Evolutionary conservation across 2,888 invertebrate species (phyloP).

Genomic region (Cephus pygmeus): DNA sequence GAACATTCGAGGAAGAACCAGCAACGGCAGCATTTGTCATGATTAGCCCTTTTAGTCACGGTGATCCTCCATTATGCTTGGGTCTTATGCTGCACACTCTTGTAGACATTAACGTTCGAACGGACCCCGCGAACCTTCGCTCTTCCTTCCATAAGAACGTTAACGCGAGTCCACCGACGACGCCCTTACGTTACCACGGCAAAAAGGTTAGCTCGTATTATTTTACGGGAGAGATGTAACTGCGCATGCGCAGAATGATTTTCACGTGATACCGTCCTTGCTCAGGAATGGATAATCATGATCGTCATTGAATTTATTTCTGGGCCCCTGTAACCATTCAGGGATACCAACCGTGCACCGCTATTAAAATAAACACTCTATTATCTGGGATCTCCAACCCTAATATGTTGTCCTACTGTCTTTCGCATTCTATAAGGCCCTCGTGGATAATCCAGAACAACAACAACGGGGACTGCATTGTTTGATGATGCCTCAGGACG

Average conservation of each 20-base stretch:
- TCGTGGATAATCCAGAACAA: slow-evolving; percentile 58
- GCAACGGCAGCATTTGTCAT: slow-evolving; percentile 56
- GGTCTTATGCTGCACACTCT: neutral
- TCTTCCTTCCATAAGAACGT: neutral
- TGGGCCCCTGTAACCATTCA: neutral
- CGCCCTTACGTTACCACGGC: neutral
- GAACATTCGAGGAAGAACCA: slow-evolving; percentile 15
- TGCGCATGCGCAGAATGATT: neutral
- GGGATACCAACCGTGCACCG: slow-evolving; percentile 39
- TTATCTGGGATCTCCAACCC: slow-evolving; percentile 43
- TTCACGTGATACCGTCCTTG: neutral
- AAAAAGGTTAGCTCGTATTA: neutral
- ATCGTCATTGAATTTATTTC: neutral
- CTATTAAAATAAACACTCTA: slow-evolving; percentile 60
- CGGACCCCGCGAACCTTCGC: slow-evolving; percentile 13
- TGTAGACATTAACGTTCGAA: neutral
- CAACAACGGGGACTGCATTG: slow-evolving; percentile 46
- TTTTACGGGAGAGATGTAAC: neutral
- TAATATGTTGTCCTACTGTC: slow-evolving; percentile 49
- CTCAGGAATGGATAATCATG: neutral
- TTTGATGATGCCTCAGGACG: slow-evolving; percentile 34
- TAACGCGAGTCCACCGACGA: neutral
- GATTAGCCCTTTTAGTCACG: slow-evolving; percentile 63
- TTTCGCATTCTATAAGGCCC: slow-evolving; percentile 19
- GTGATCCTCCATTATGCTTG: slow-evolving; percentile 50